Evolutionary conservation across 1,140 invertebrate species (phyloP).

Genomic region (Drosophila ambigua): DNA sequence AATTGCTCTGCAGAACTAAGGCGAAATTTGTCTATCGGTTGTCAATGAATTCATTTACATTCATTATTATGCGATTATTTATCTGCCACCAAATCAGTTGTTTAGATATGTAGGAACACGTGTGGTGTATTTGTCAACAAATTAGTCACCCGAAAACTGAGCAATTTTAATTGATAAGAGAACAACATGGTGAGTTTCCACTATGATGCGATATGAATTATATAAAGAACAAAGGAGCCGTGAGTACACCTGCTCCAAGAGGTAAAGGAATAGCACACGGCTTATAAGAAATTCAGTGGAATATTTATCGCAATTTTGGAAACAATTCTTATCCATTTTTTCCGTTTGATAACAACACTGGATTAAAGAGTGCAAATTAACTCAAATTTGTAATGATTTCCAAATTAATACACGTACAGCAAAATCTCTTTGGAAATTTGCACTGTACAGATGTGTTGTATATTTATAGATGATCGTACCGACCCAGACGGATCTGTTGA

Average conservation of each 20-base stretch:
- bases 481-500: not conserved
- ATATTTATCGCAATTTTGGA: not conserved
- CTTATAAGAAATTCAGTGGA: not conserved
- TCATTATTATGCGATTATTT: not conserved
- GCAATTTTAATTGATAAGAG: constrained; percentile 20
- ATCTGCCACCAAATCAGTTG: not conserved
- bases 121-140: constrained; percentile 15
- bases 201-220: too few relatives aligned
- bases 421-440: too few relatives aligned
- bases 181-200: constrained; percentile 4
- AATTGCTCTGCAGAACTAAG: too few relatives aligned
- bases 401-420: too few relatives aligned
- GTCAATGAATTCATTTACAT: constrained; percentile 3
- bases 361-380: too few relatives aligned
- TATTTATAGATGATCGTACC: too few relatives aligned
- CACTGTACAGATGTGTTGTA: too few relatives aligned
- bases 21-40: not conserved
- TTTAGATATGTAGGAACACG: not conserved
- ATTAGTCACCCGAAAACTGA: constrained; percentile 30
- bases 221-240: too few relatives aligned
- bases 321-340: not conserved
- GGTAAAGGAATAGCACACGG: too few relatives aligned
- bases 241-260: too few relatives aligned
- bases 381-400: too few relatives aligned
- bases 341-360: too few relatives aligned